Base-by-base conservation (phyloP, 1,140 invertebrate genomes). In the Pissodes strobi region DNA sequence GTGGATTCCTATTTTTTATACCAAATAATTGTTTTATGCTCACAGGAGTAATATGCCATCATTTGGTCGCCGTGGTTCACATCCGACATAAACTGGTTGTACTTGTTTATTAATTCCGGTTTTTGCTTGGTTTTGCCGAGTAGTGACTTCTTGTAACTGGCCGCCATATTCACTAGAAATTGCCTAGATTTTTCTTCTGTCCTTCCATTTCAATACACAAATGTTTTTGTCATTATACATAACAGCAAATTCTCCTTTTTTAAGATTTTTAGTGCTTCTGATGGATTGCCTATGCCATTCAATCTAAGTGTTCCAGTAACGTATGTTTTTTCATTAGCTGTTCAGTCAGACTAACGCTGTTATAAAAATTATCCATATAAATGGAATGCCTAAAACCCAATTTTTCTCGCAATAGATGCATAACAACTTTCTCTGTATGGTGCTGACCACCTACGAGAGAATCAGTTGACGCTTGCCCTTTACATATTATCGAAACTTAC, bases 1-100 rank as follows among this genome's bases (percentile, higher is more conserved):
- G n/a, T n/a, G n/a, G n/a, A n/a, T n/a, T n/a, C 64, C 12, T 59
- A 45, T 48, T 63, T 64, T 60, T 69, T 63, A 37, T 67, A 69
- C 68, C 68, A 69, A 22, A 57, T 53, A 1, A 63, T 12, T 1
- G 64, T 69, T 38, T 63, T 69, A 27, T 65, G 59, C 25, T 62
- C 58, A 48, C 52, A 69, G n/a, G 46, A 27, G 21, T 69, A 69
- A 46, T 68, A 65, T 2, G 53, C 45, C 30, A 69, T 8, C 58
- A 66, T 66, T 60, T 67, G 64, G 41, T 66, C 46, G 27, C 22
- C 22, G 25, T 66, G 21, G 52, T 58, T 23, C 9, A 66, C 46
- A 12, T 43, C 63, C 12, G 23, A n/a, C 58, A 62, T 66, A 57
- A 55, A 62, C 15, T 62, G 41, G 57, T 61, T 52, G 45, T 65